Percentiles rank a stretch among this genome's conserved stretches.
Evolutionary conservation across 2,113 vertebrate genomes (phyloP).

Genomic region (Pseudopodoces humilis): DNA sequence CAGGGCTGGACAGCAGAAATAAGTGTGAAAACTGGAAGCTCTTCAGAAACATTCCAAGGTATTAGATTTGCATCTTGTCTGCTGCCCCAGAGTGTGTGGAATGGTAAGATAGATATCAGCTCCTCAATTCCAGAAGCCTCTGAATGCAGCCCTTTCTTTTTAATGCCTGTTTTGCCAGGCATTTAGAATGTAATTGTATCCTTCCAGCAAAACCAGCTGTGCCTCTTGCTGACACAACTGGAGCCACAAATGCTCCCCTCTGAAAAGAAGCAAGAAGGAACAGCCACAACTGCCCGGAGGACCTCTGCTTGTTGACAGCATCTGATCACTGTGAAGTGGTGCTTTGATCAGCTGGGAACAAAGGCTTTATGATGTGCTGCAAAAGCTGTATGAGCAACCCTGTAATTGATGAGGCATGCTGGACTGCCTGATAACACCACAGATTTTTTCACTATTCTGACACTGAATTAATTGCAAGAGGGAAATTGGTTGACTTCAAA

Average conservation of each 20-base stretch:
- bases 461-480: not conserved
- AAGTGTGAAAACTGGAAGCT: not conserved
- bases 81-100: not conserved
- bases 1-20: not conserved
- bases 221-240: not conserved
- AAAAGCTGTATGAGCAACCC: not conserved
- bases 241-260: constrained; percentile 19
- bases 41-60: not conserved
- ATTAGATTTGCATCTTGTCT: not conserved
- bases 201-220: constrained; percentile 33
- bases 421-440: not conserved
- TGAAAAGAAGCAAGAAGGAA: constrained; percentile 15
- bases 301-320: constrained; percentile 33
- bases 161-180: not conserved
- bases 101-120: not conserved
- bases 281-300: constrained; percentile 24
- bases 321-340: constrained; percentile 20
- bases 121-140: not conserved
- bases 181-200: constrained; percentile 1
- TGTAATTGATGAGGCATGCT: constrained; percentile 13
- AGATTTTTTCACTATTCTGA: not conserved
- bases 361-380: constrained; percentile 17
- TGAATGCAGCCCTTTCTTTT: not conserved
- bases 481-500: not conserved
- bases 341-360: constrained; percentile 60